Evolutionary conservation across 2,888 invertebrate species (phyloP).

Genomic region (Sipha maydis): DNA sequence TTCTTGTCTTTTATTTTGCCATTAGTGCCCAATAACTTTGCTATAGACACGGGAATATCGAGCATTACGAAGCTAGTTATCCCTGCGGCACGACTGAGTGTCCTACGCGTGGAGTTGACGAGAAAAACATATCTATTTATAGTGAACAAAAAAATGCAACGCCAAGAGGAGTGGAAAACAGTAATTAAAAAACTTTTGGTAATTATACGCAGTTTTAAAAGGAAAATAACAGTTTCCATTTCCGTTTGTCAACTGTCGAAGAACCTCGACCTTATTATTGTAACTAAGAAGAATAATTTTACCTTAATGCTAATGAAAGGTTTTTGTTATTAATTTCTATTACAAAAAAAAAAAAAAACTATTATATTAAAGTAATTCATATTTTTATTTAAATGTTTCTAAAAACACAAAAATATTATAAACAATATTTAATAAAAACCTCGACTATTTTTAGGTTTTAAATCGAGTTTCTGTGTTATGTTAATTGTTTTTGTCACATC

Average conservation of each 20-base stretch:
- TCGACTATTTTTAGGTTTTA: too few relatives aligned
- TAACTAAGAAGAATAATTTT: constrained; percentile 8
- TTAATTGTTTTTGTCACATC: neutral
- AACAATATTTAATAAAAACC: too few relatives aligned
- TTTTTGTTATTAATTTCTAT: constrained; percentile 3
- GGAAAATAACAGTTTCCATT: constrained; percentile 17
- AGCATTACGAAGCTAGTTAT: neutral
- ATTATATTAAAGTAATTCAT: neutral
- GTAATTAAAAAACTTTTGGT: constrained; percentile 50
- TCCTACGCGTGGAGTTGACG: neutral
- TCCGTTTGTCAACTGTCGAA: constrained; percentile 8
- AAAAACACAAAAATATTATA: too few relatives aligned
- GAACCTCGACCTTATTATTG: constrained; percentile 41
- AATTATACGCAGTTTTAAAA: constrained; percentile 19
- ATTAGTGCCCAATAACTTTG: neutral
- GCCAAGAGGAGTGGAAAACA: constrained; percentile 1
- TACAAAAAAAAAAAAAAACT: neutral
- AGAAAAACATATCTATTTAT: neutral
- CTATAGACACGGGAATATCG: neutral
- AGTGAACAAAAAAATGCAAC: neutral
- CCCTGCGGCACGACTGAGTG: too few relatives aligned
- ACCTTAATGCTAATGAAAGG: neutral
- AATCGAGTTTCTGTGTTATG: too few relatives aligned
- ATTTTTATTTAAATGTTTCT: neutral
- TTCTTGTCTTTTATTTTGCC: neutral